A percentile compares a stretch with the other conserved stretches of the same genome.
Conservation (phyloP, 2,888 invertebrate genomes). For the Cryptosula pallasiana region DNA sequence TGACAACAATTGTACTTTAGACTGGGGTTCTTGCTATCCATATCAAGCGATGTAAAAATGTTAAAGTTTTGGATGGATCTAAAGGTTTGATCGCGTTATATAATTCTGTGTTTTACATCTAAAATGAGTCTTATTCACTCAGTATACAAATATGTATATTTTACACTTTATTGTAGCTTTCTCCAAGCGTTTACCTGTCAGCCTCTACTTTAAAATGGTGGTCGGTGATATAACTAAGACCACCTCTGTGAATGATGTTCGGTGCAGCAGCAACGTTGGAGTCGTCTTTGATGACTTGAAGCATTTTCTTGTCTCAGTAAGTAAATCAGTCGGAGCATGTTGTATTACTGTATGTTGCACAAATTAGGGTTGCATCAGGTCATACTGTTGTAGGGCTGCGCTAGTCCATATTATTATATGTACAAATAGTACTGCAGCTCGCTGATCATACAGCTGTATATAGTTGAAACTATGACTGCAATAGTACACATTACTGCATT, state of each 20-base stretch:
- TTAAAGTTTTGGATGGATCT: background rate
- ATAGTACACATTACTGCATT: too few species aligned
- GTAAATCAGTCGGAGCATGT: background rate
- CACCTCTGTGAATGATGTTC: conserved; percentile 20
- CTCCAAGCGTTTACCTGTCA: conserved; percentile 6
- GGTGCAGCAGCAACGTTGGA: conserved; percentile 8
- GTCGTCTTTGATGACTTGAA: conserved; percentile 18
- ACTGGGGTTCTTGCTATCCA: conserved; percentile 17
- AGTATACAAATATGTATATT: too few species aligned
- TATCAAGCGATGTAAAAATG: background rate
- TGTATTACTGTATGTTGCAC: too few species aligned
- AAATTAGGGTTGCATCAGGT: too few species aligned
- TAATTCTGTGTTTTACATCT: too few species aligned
- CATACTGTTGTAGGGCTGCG: too few species aligned
- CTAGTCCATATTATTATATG: too few species aligned
- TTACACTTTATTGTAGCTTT: conserved; percentile 21
- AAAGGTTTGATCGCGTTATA: conserved; percentile 13
- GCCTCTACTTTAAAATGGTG: conserved; percentile 2
- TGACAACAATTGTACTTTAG: background rate
- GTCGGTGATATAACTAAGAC: conserved; percentile 19
- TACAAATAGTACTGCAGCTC: too few species aligned
- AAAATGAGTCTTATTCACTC: too few species aligned
- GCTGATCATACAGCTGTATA: too few species aligned
- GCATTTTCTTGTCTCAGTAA: conserved; percentile 11
- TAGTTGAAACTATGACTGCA: too few species aligned